Evolutionary conservation across 2,888 invertebrate species (phyloP).

Genomic region (Antheraea yamamai): DNA sequence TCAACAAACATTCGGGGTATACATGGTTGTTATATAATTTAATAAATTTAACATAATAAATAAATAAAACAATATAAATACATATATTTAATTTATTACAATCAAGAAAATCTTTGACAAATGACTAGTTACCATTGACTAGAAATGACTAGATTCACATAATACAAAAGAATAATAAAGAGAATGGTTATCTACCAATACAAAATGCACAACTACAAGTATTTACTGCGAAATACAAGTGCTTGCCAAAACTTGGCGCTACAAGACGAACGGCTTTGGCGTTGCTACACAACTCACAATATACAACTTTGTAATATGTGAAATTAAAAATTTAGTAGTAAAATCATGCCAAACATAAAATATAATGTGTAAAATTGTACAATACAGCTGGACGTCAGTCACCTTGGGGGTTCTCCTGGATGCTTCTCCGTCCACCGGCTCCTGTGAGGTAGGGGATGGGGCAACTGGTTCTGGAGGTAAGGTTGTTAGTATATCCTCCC

Average conservation of each 20-base stretch:
- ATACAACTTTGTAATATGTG: conserved; percentile 70
- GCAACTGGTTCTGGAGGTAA: conserved; percentile 68
- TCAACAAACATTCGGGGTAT: conserved; percentile 40
- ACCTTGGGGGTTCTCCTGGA: conserved; percentile 72
- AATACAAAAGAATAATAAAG: conserved; percentile 48
- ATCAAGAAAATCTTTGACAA: conserved; percentile 54
- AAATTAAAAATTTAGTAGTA: conserved; percentile 75
- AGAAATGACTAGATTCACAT: conserved; percentile 74
- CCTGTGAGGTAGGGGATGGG: conserved; percentile 72
- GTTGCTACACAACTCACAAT: conserved; percentile 66
- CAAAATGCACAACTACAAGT: conserved; percentile 50
- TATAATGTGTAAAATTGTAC: conserved; percentile 76
- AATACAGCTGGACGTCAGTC: conserved; percentile 79
- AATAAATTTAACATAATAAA: conserved; percentile 36
- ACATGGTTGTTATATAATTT: conserved; percentile 30
- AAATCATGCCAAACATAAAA: conserved; percentile 81
- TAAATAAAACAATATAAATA: conserved; percentile 74
- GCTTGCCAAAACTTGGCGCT: conserved; percentile 71
- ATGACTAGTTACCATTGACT: conserved; percentile 62
- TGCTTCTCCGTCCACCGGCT: conserved; percentile 55
- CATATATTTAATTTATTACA: conserved; percentile 67
- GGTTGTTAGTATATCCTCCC: conserved; percentile 80
- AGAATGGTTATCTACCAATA: conserved; percentile 38
- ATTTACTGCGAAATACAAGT: conserved; percentile 49
- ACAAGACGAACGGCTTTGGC: conserved; percentile 77